Evolutionary conservation across 2,113 vertebrate genomes (phyloP).

Genomic region (Rhinolophus sinicus): DNA sequence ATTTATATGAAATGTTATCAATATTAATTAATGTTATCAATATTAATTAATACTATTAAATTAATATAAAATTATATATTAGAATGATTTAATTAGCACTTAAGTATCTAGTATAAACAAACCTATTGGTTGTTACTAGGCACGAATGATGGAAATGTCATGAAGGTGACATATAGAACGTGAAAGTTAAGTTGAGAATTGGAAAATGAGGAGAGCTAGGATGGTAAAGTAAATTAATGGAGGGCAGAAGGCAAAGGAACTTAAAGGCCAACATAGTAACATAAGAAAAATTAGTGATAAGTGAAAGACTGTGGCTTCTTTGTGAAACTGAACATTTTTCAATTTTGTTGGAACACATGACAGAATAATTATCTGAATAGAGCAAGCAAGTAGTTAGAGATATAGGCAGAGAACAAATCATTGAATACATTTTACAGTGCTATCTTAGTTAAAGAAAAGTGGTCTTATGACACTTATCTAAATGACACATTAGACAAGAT

Average conservation of each 20-base stretch:
- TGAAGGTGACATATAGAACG: background rate
- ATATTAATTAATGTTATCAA: background rate
- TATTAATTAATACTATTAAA: background rate
- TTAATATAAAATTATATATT: background rate
- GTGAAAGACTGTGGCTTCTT: background rate
- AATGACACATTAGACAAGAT: no score
- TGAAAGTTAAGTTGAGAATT: background rate
- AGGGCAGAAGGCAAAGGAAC: background rate
- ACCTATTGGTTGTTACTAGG: background rate
- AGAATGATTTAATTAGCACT: background rate
- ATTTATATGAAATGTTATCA: background rate
- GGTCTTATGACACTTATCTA: no score
- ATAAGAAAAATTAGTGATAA: background rate
- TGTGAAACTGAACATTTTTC: background rate
- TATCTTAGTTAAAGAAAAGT: background rate
- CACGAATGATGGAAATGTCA: background rate
- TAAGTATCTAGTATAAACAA: background rate
- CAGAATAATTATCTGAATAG: background rate
- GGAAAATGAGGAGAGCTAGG: background rate
- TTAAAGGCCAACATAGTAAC: background rate
- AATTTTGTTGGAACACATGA: background rate
- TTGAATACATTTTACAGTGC: background rate
- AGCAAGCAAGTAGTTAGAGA: background rate
- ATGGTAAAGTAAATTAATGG: background rate
- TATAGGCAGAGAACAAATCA: background rate